phyloP scores from a whole-genome alignment of 2,888 invertebrate genomes.

The Megaustenia siamemsis region DNA sequence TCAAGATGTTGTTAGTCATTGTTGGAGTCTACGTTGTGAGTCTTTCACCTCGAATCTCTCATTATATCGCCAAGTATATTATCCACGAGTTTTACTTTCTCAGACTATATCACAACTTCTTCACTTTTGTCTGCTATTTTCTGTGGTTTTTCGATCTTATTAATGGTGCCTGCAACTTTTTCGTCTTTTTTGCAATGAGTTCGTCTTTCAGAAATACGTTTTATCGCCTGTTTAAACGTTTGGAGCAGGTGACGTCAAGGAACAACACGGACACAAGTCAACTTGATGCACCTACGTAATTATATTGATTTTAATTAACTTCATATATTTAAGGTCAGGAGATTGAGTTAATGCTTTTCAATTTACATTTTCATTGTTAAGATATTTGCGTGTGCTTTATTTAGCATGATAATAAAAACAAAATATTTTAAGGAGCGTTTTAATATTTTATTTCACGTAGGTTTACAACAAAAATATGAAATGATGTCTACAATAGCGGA shows the following conservation, averaged over 20 bases:
- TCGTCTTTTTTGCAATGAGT: constrained; percentile 46
- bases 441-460: too few relatives aligned
- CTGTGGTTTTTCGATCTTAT: constrained; percentile 37
- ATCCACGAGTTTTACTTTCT: constrained; percentile 50
- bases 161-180: constrained; percentile 42
- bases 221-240: not conserved
- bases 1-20: constrained; percentile 51
- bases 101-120: constrained; percentile 40
- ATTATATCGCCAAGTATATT: constrained; percentile 46
- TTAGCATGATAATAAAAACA: too few relatives aligned
- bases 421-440: too few relatives aligned
- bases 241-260: too few relatives aligned
- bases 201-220: constrained; percentile 40
- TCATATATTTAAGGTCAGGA: too few relatives aligned
- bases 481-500: too few relatives aligned
- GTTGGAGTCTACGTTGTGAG: constrained; percentile 37
- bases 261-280: not conserved
- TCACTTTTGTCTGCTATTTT: constrained; percentile 36
- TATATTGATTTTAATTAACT: too few relatives aligned
- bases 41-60: constrained; percentile 49
- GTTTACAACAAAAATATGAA: too few relatives aligned
- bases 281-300: not conserved
- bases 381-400: too few relatives aligned
- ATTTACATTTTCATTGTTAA: too few relatives aligned
- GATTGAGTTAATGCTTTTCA: too few relatives aligned